These are phyloP conservation scores for Triplophysa bombifrons DNA, from an alignment of 2,797 vertebrate species.

Conservation along the genomic window DNA sequence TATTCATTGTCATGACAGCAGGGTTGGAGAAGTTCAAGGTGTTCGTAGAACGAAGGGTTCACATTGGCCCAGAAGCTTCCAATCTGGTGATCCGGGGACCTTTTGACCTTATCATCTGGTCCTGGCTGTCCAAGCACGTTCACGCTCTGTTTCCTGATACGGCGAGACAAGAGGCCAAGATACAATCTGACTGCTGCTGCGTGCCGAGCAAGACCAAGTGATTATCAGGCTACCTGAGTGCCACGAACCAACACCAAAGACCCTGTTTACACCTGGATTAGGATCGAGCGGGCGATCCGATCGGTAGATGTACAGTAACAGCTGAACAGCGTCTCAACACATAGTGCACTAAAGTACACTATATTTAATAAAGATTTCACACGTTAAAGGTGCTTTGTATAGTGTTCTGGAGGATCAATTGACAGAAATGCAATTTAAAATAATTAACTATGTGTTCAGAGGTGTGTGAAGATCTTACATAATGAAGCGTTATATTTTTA, in stretches of 20 bases:
- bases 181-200: slow-evolving; percentile 56
- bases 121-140: slow-evolving; percentile 57
- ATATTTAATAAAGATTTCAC: too few relatives aligned
- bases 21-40: slow-evolving; percentile 63
- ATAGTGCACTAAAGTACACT: too few relatives aligned
- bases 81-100: slow-evolving; percentile 60
- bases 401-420: too few relatives aligned
- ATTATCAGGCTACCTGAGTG: slow-evolving; percentile 35
- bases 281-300: not conserved
- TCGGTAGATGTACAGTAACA: not conserved
- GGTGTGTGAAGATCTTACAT: too few relatives aligned
- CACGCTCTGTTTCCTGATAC: slow-evolving; percentile 61
- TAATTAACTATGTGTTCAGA: too few relatives aligned
- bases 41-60: slow-evolving; percentile 55
- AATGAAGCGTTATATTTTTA: too few relatives aligned
- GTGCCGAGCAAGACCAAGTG: slow-evolving; percentile 57
- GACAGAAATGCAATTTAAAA: too few relatives aligned
- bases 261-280: not conserved
- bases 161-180: slow-evolving; percentile 54
- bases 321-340: not conserved
- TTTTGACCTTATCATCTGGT: slow-evolving; percentile 63
- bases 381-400: too few relatives aligned
- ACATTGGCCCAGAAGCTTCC: slow-evolving; percentile 58
- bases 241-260: slow-evolving; percentile 19
- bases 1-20: slow-evolving; percentile 59